Evolutionary conservation across 37 sponge, comb jelly and placozoan genomes (phyloP), one percentile per base, ranked within the genome.

Genomic region (Oopsacas minuta): DNA sequence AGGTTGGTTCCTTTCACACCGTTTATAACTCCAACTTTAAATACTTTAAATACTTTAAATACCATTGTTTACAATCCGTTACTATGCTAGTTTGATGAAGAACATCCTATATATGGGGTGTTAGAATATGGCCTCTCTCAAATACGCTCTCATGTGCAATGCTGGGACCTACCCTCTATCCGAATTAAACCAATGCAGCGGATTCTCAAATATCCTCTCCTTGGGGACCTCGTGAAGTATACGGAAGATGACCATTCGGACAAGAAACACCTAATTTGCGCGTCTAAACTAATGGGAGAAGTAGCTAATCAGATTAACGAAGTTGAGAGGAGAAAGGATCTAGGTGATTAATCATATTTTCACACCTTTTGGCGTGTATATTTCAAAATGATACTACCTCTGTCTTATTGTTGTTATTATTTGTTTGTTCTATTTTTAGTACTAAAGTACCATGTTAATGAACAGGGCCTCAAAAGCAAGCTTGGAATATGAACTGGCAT

Each of bases 141-240:
- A n/a, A 61, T 61, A 25, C 22, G 75, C 32, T 61, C 7, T 61
- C 75, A 88, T 38, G 85, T 85, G 23, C 52, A 81, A 38, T 84
- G 87, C 0, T 93, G 93, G 96, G 96, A 96, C 82, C 69, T 96
- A 15, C 91, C 91, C 42, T 89, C 93, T 3, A 36, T 97, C 12
- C 89, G 94, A 35, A 97, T 97, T 53, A 92, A 94, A 39, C 98
- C 98, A 0, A 91, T 97, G 35, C 98, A 97, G 88, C 52, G 98
- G 17, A 88, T 97, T 0, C 53, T 94, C 53, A 92, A 93, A 53
- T 97, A 97, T 82, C 98, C 93, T 0, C 89, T 97, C 0, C 87
- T 97, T 23, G 82, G 84, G 25, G 90, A 94, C 81, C 86, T 97
- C 38, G 52, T 88, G 32, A 85, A 91, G 85, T 86, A 36, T 23